Conservation (phyloP, 1,140 invertebrate genomes). For the Magallana gigas region DNA sequence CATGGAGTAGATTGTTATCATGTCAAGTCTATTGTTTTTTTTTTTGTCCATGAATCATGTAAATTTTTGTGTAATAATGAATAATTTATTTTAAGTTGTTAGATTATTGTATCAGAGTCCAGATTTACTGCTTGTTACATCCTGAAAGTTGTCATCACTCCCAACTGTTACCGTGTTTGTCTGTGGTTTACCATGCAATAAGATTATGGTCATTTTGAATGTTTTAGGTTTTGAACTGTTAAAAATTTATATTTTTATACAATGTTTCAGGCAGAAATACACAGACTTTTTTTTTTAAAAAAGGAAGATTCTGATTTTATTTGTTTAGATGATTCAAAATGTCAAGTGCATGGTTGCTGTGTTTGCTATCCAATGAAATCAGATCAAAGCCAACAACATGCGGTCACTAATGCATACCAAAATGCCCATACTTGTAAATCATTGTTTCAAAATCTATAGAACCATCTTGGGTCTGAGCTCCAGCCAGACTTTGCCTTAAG, state of each 20-base stretch:
- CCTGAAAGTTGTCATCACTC: not conserved
- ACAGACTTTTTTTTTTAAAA: slow-evolving; percentile 1
- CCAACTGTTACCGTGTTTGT: not conserved
- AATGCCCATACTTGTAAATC: not conserved
- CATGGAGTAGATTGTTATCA: not conserved
- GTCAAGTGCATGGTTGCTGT: not conserved
- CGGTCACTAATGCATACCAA: not conserved
- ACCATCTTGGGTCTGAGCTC: not conserved
- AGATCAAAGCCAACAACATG: not conserved
- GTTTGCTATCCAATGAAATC: not conserved
- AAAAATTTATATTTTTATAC: slow-evolving; percentile 38
- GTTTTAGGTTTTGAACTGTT: slow-evolving; percentile 36
- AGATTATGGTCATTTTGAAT: slow-evolving; percentile 26
- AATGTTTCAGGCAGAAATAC: slow-evolving; percentile 31
- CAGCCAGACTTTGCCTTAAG: slow-evolving; percentile 4
- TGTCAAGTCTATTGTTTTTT: slow-evolving; percentile 13
- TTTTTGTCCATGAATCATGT: slow-evolving; percentile 17
- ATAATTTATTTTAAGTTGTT: slow-evolving; percentile 28
- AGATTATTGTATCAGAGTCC: not conserved
- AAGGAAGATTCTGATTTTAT: slow-evolving; percentile 4
- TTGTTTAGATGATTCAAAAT: slow-evolving; percentile 14
- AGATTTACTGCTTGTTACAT: slow-evolving; percentile 7
- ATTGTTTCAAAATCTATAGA: not conserved
- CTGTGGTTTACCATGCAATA: slow-evolving; percentile 6
- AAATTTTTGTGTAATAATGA: not conserved